Conservation (phyloP, 2,113 vertebrate species). For the Dicaeum eximium region DNA sequence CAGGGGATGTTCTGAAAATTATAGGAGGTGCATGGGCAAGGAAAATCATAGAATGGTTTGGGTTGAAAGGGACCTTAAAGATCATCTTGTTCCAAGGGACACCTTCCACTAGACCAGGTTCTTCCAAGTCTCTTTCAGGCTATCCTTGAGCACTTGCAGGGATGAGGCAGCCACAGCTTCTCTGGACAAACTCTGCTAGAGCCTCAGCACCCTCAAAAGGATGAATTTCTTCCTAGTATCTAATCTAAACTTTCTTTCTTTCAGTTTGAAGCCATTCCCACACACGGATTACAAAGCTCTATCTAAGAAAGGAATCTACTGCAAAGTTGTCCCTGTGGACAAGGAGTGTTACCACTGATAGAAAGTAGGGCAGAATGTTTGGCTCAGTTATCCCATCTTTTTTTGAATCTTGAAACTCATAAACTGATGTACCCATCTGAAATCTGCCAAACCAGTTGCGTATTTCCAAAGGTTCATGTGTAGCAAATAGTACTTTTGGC, state of each 20-base stretch:
- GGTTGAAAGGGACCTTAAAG: neutral
- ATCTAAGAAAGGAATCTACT: neutral
- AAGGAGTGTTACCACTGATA: neutral
- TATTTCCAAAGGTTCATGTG: neutral
- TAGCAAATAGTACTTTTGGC: neutral
- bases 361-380: neutral
- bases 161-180: neutral
- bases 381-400: neutral
- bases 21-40: neutral
- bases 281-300: neutral
- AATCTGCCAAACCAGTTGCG: neutral
- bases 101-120: neutral
- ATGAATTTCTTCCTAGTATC: neutral
- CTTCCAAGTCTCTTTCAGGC: neutral
- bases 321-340: neutral
- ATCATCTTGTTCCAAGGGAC: neutral
- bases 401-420: neutral
- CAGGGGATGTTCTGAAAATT: neutral
- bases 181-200: neutral
- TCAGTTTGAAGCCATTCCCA: neutral
- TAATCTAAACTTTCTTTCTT: neutral
- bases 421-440: neutral
- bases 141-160: neutral
- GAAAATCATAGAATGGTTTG: neutral
- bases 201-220: neutral